Conservation (phyloP, 2,113 vertebrate species). For the Poeciliopsis retropinna region DNA sequence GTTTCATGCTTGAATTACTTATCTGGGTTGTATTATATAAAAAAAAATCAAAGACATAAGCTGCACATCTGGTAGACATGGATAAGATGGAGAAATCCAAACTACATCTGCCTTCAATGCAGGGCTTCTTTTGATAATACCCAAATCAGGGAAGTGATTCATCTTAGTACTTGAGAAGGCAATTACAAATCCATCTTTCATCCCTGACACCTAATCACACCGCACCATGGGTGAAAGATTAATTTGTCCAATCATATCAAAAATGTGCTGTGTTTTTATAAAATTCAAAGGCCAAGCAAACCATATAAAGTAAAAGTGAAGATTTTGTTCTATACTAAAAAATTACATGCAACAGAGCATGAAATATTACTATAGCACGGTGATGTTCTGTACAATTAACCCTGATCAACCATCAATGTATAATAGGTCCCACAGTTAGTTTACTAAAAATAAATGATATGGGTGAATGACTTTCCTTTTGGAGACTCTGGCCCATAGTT, state of each 20-base stretch:
- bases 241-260: neutral
- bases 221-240: neutral
- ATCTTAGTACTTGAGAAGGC: conserved; percentile 35
- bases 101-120: conserved; percentile 22
- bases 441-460: conserved; percentile 28
- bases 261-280: neutral
- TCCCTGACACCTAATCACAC: conserved; percentile 31
- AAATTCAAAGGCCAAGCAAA: neutral
- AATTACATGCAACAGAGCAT: neutral
- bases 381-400: conserved; percentile 32
- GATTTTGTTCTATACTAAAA: neutral
- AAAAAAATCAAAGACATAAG: conserved; percentile 32
- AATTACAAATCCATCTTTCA: conserved; percentile 45
- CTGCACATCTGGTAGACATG: conserved; percentile 54
- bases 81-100: conserved; percentile 11
- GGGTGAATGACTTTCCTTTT: conserved; percentile 39
- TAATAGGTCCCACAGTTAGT: conserved; percentile 28
- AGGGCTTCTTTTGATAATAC: conserved; percentile 53
- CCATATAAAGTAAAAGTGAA: too few species aligned
- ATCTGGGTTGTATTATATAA: conserved; percentile 15
- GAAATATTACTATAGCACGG: conserved; percentile 24
- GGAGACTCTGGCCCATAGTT: conserved; percentile 39
- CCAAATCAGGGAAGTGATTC: conserved; percentile 49
- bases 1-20: conserved; percentile 3
- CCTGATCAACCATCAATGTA: conserved; percentile 31